Conservation (phyloP, 2,888 invertebrate genomes). For the Xylota segnis region DNA sequence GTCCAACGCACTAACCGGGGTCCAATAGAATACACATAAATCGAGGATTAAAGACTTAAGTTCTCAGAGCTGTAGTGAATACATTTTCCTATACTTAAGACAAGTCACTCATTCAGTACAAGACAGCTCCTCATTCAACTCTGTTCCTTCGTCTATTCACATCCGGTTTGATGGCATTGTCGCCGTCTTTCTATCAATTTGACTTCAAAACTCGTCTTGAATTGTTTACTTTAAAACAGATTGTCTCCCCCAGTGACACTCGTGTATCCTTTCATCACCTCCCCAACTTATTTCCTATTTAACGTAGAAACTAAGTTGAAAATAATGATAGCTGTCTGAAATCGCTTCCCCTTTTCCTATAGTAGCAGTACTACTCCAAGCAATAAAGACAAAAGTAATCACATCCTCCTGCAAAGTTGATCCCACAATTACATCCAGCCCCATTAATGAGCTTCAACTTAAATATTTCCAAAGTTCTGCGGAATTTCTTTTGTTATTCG, state of each 20-base stretch:
- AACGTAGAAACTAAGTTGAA: not conserved
- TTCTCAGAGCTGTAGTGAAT: too few species aligned
- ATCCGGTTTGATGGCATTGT: not conserved
- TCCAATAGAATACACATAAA: too few species aligned
- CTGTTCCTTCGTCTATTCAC: too few species aligned
- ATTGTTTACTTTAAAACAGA: not conserved
- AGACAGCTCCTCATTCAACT: too few species aligned
- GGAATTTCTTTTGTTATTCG: not conserved
- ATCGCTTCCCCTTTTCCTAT: not conserved
- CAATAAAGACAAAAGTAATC: not conserved
- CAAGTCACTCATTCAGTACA: too few species aligned
- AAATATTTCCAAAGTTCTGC: not conserved
- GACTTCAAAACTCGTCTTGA: not conserved
- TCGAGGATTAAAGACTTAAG: too few species aligned
- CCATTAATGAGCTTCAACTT: not conserved
- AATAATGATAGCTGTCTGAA: too few species aligned
- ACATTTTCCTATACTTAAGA: too few species aligned
- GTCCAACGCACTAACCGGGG: too few species aligned
- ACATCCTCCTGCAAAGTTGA: not conserved
- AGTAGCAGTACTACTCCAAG: not conserved
- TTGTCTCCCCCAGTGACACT: not conserved
- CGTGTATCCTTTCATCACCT: not conserved
- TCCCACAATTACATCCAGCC: not conserved
- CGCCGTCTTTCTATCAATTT: too few species aligned
- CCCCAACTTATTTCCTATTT: not conserved